These are phyloP conservation scores for Drosophila neoperkinsi DNA, from an alignment of 2,888 invertebrate genomes.

Conservation along the genomic window DNA sequence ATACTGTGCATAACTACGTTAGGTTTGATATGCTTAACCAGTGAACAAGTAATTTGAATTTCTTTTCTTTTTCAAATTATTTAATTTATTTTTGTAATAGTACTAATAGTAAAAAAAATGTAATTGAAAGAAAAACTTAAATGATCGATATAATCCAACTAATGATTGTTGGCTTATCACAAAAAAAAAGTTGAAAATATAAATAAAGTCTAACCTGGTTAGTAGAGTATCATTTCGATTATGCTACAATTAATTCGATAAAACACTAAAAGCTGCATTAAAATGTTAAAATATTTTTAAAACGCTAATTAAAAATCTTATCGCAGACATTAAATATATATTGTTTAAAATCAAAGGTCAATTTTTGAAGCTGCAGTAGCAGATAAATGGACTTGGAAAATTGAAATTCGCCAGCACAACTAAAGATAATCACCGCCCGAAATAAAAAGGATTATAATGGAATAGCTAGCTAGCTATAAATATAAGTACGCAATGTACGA, in stretches of 20 bases:
- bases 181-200: too few relatives aligned
- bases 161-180: too few relatives aligned
- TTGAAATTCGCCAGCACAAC: slow-evolving; percentile 61
- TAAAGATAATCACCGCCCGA: slow-evolving; percentile 46
- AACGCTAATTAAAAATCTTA: neutral
- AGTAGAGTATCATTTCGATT: neutral
- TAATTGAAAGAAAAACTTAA: too few relatives aligned
- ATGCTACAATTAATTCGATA: neutral
- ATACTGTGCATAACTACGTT: neutral
- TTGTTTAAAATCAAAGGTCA: neutral
- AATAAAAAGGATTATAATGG: slow-evolving; percentile 31
- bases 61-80: neutral
- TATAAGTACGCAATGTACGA: slow-evolving; percentile 9
- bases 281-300: neutral
- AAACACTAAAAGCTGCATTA: too few relatives aligned
- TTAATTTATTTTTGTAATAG: neutral
- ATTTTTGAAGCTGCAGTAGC: neutral
- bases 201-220: neutral
- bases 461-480: neutral
- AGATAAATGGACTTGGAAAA: slow-evolving; percentile 46
- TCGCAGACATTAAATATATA: neutral
- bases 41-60: neutral
- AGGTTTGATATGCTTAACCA: neutral
- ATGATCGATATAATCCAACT: too few relatives aligned
- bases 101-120: too few relatives aligned